These are phyloP conservation scores for Blastomussa wellsi DNA, from an alignment of 92 coral and sea anemone species.

Conservation along the genomic window DNA sequence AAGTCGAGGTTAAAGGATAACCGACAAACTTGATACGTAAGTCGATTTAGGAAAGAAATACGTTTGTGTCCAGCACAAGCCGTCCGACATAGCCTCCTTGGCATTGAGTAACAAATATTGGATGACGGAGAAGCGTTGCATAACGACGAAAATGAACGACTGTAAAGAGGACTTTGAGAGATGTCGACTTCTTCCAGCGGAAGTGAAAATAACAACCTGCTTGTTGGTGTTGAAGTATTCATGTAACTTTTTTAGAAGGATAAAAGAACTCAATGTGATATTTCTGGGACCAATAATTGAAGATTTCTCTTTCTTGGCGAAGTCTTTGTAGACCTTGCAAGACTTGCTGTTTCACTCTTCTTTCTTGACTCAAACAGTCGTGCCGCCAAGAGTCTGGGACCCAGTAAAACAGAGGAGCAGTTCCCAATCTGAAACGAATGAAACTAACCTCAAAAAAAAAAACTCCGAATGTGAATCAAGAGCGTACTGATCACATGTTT, in stretches of 20 bases:
- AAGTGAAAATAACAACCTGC: neutral
- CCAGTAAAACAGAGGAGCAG: conserved; percentile 62
- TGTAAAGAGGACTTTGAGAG: neutral
- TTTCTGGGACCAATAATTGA: conserved; percentile 46
- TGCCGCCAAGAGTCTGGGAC: conserved; percentile 44
- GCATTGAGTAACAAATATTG: neutral
- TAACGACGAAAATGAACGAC: neutral
- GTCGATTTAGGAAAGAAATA: neutral
- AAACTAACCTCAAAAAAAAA: neutral
- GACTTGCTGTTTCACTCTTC: conserved; percentile 23
- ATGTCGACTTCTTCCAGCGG: neutral
- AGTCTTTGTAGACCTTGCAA: conserved; percentile 47
- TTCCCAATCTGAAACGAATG: conserved; percentile 1
- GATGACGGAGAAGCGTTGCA: neutral
- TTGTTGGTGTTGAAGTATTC: neutral
- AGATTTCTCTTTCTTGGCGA: conserved; percentile 50
- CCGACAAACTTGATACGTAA: neutral
- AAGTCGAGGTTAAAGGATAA: neutral
- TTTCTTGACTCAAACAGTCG: conserved; percentile 47
- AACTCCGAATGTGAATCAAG: neutral
- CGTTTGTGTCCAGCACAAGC: neutral
- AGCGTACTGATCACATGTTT: neutral
- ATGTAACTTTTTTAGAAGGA: conserved; percentile 46
- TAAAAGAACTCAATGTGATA: conserved; percentile 73
- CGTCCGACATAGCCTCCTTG: neutral